Evolutionary conservation across 2,888 invertebrate genomes (phyloP), one percentile per base, ranked within the genome.

Genomic region (Trichacis sp.): DNA sequence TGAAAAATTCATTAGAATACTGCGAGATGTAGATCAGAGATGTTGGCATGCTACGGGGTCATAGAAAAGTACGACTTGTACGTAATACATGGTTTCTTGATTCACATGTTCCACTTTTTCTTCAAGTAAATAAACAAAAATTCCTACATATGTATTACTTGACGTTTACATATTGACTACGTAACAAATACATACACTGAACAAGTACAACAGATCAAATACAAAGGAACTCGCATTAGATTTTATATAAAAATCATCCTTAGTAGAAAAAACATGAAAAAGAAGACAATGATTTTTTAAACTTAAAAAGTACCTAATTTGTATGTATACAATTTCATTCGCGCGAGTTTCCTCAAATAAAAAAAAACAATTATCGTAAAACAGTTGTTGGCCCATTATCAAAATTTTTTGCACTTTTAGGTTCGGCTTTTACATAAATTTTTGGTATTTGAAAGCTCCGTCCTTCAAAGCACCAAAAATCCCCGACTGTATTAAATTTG

Each of bases 1-100:
- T n/a, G 38, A 36, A 51, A 43, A 19, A 19, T 18, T 47, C 11
- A 48, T 56, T 29, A 48, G 48, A 56, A 56, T 48, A 56, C 49
- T 56, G 56, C 49, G 43, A 56, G 55, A 56, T 48, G 42, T 48
- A 49, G 24, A 40, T 15, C 14, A 12, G 15, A 40, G 14, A 49
- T 42, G 42, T 42, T 49, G 38, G 18, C 47, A 17, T 8, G 33
- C 33, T 46, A 18, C 3, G n/a, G 17, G 3, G 9, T 43, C 19
- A 43, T 19, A 40, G 14, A 43, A 43, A 43, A 43, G 17, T 11
- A 18, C 24, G 15, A 6, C 11, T 46, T 46, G n/a, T 14, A 40
- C 9, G 15, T 33, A 43, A 14, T 43, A 43, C 18, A 43, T 19
- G 43, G 19, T 19, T 43, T 19, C 9, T 43, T 18, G 43, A 18